A percentile compares a stretch with the other conserved stretches of the same genome.
These are phyloP conservation scores for Conus ventricosus DNA, from an alignment of 1,140 invertebrate genomes.

Conservation along the genomic window DNA sequence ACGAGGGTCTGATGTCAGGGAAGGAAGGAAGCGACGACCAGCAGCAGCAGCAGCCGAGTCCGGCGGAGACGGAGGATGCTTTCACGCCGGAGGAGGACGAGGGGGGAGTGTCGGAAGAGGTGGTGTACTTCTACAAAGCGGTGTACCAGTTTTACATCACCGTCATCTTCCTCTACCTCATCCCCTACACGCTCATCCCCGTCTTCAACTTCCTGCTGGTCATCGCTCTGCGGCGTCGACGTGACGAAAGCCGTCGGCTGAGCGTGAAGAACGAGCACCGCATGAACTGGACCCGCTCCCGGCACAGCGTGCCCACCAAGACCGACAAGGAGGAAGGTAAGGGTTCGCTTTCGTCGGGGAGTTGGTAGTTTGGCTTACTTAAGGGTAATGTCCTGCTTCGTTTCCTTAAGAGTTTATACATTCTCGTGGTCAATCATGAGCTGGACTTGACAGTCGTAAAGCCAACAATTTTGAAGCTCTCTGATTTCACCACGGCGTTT, in stretches of 20 bases:
- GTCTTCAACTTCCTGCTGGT: conserved; percentile 78
- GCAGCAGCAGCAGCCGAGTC: neutral
- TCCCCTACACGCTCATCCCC: conserved; percentile 50
- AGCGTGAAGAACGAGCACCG: conserved; percentile 75
- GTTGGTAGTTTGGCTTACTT: no score
- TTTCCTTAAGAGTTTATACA: no score
- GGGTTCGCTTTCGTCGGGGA: neutral
- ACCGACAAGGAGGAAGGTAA: conserved; percentile 81
- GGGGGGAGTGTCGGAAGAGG: neutral
- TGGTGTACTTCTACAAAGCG: conserved; percentile 31
- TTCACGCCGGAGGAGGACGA: neutral
- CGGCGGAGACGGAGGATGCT: neutral
- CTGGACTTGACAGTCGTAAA: no score
- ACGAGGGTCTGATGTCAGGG: neutral
- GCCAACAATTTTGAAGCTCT: no score
- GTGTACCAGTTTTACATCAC: conserved; percentile 53
- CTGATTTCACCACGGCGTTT: no score
- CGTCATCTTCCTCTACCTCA: conserved; percentile 45
- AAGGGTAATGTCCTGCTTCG: no score
- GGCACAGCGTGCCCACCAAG: conserved; percentile 70
- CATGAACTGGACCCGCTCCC: conserved; percentile 78
- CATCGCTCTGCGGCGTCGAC: conserved; percentile 78
- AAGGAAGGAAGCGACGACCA: no score
- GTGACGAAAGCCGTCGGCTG: conserved; percentile 52
- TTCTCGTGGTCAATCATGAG: no score